phyloP scores from a whole-genome alignment of 2,888 invertebrate genomes.

The Drosophila longiperda region DNA sequence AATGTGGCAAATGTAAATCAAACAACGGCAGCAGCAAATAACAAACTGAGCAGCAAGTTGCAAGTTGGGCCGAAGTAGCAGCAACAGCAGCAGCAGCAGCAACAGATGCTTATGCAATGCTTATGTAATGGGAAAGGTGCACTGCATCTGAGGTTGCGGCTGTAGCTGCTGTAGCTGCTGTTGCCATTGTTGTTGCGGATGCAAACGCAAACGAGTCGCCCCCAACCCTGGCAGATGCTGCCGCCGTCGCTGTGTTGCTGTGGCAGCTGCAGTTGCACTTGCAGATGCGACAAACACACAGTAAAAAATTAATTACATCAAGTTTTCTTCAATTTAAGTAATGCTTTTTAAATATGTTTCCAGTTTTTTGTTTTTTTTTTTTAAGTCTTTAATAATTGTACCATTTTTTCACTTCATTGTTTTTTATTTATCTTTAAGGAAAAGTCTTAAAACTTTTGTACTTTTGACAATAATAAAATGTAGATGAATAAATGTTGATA shows the following conservation, averaged over 20 bases:
- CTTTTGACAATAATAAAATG: background rate
- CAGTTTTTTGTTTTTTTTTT: background rate
- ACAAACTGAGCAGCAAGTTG: conserved; percentile 18
- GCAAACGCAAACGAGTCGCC: conserved; percentile 50
- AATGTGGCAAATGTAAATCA: conserved; percentile 19
- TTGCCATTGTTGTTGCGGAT: conserved; percentile 40
- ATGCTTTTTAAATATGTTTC: background rate
- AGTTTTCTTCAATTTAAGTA: background rate
- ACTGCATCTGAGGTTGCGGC: conserved; percentile 20
- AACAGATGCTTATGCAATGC: conserved; percentile 36
- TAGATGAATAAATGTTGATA: background rate
- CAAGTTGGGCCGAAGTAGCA: conserved; percentile 4
- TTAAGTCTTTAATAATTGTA: background rate
- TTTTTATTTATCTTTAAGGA: background rate
- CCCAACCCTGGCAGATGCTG: conserved; percentile 37
- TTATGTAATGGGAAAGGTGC: conserved; percentile 63
- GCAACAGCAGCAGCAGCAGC: background rate
- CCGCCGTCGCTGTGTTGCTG: conserved; percentile 21
- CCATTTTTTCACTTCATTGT: background rate
- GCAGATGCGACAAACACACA: conserved; percentile 39
- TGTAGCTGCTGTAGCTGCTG: conserved; percentile 15
- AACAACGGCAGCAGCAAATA: conserved; percentile 5
- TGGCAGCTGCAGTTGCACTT: conserved; percentile 22
- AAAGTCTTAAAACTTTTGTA: background rate
- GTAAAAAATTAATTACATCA: background rate